Evolutionary conservation across 2,888 invertebrate genomes (phyloP).

Genomic region (Gerris lacustris): DNA sequence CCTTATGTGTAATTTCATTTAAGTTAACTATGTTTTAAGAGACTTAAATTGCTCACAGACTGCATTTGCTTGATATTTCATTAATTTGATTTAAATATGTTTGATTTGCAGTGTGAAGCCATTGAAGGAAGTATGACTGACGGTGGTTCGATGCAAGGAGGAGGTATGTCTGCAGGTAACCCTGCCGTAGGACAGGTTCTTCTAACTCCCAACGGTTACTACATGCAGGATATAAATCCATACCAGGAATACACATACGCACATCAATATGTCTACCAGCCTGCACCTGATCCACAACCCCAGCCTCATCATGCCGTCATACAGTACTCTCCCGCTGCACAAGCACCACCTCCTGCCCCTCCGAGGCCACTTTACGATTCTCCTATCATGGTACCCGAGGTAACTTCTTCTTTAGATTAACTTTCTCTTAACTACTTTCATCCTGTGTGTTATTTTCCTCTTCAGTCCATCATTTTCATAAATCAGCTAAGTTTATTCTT

Average conservation of each 20-base stretch:
- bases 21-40: too few species aligned
- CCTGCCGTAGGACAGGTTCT: not conserved
- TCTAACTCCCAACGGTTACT: not conserved
- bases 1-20: not conserved
- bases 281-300: not conserved
- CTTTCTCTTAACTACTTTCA: too few species aligned
- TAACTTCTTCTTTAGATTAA: not conserved
- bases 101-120: not conserved
- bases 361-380: not conserved
- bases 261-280: not conserved
- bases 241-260: conserved; percentile 1
- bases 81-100: not conserved
- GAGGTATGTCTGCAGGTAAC: not conserved
- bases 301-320: not conserved
- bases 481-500: too few species aligned
- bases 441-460: too few species aligned
- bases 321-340: not conserved
- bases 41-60: too few species aligned
- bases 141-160: not conserved
- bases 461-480: too few species aligned
- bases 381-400: not conserved
- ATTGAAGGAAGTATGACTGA: not conserved
- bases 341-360: not conserved
- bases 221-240: not conserved
- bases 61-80: too few species aligned